Evolutionary conservation across 2,888 invertebrate genomes (phyloP).

Genomic region (Pterostichus niger): DNA sequence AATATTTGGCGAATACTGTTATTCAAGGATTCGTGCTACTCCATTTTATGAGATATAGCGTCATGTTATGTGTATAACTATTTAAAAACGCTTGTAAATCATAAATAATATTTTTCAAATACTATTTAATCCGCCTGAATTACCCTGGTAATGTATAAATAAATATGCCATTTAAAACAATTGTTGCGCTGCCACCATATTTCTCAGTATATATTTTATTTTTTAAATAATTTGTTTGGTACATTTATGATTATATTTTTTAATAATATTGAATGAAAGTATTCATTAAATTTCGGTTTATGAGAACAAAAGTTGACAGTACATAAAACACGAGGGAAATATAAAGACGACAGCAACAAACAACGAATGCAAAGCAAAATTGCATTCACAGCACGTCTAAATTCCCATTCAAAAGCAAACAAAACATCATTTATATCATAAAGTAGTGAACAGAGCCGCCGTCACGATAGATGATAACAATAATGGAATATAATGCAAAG

Average conservation of each 20-base stretch:
- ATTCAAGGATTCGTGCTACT: too few species aligned
- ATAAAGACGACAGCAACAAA: conserved; percentile 25
- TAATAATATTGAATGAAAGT: neutral
- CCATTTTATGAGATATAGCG: too few species aligned
- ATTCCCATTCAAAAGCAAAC: conserved; percentile 48
- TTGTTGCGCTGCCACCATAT: too few species aligned
- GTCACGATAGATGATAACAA: conserved; percentile 52
- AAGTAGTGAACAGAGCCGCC: conserved; percentile 44
- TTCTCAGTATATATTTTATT: too few species aligned
- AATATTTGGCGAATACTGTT: too few species aligned
- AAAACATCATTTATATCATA: conserved; percentile 55
- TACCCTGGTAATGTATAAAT: too few species aligned
- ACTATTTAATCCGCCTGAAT: too few species aligned
- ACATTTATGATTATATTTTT: neutral
- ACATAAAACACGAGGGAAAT: conserved; percentile 18
- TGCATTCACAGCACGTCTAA: conserved; percentile 51
- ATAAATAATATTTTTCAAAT: too few species aligned
- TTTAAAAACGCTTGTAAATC: too few species aligned
- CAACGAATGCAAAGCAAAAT: conserved; percentile 45
- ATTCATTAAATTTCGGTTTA: neutral
- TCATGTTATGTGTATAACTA: too few species aligned
- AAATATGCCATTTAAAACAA: too few species aligned
- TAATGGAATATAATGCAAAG: conserved; percentile 53
- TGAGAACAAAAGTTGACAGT: conserved; percentile 19
- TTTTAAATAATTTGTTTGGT: too few species aligned